Evolutionary conservation across 1,140 invertebrate species (phyloP), one percentile per base, ranked within the genome.

Genomic region (Portunus trituberculatus): DNA sequence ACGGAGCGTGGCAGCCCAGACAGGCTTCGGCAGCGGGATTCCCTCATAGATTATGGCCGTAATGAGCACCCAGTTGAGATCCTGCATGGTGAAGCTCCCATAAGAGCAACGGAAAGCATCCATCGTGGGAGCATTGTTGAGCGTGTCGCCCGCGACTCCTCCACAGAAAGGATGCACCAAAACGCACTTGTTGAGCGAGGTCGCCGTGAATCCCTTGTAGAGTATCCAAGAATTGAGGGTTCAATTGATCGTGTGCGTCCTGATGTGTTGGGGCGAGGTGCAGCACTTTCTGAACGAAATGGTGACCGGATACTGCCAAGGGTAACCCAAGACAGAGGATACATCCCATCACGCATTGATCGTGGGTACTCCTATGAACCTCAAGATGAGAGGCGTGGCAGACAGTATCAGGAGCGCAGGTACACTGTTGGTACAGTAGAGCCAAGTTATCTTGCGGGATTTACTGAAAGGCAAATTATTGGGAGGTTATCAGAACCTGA

Each of bases 351-450:
- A 14, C 46, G 29, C 20, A 6, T 31, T 4, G 91, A 93, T 2
- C 91, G 67, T 45, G 82, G 91, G 16, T 93, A 93, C 83, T 52
- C 29, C 29, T 59, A 83, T 8, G 92, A 93, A 2, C 16, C 83
- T 0, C 83, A 46, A 3, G 92, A 93, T 10, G 83, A 28, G 2
- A 82, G 92, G 4, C 59, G 59, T n/a, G 29, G 86, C 45, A 48
- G 92, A 59, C 48, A 28, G 52, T 86, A 93, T 45, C n/a, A 31
- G 45, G 92, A 93, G 29, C 92, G 84, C 29, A 46, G 92, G 29
- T 88, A 93, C 87, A 88, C 45, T 16, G 92, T 46, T 28, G 76
- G 92, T 28, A 31, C n/a, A 10, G 29, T 39, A 12, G 90, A 91
- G 25, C n/a, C 92, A 0, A 93, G 28, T 8, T 93, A 93, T 48